Conservation (phyloP, 2,113 vertebrate species). For the Trinectes maculatus region DNA sequence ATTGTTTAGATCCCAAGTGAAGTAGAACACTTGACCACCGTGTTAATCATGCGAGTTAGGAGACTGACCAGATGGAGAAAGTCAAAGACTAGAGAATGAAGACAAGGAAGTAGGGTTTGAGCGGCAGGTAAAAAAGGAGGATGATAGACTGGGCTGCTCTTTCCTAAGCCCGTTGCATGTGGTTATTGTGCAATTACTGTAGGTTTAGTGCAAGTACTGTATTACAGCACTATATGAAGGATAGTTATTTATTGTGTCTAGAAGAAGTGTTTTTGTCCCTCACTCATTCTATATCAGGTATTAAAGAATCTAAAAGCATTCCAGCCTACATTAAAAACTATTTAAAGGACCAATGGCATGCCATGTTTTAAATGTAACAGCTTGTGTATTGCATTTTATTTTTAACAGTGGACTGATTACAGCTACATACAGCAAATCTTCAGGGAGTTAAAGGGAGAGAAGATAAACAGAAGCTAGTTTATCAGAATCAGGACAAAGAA, state of each 20-base stretch:
- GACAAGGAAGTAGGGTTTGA: constrained; percentile 57
- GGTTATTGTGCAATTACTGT: constrained; percentile 84
- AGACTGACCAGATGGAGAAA: constrained; percentile 43
- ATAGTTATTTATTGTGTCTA: constrained; percentile 80
- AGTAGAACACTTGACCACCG: constrained; percentile 25
- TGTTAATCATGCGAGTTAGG: constrained; percentile 28
- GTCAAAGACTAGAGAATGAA: constrained; percentile 50
- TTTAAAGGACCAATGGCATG: constrained; percentile 81
- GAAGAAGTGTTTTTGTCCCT: constrained; percentile 72
- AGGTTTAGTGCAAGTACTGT: constrained; percentile 81
- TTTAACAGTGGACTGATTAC: constrained; percentile 53
- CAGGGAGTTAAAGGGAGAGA: constrained; percentile 58
- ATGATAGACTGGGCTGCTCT: constrained; percentile 20
- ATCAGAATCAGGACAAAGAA: constrained; percentile 50
- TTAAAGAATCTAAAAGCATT: constrained; percentile 82
- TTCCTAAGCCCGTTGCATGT: constrained; percentile 66
- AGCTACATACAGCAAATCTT: constrained; percentile 63
- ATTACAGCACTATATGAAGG: constrained; percentile 81
- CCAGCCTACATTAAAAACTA: constrained; percentile 76
- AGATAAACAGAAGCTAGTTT: constrained; percentile 45
- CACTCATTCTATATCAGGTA: constrained; percentile 78
- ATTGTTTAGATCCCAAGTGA: constrained; percentile 40
- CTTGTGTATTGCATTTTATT: constrained; percentile 67
- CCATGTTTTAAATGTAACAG: constrained; percentile 56
- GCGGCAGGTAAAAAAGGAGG: constrained; percentile 23